phyloP scores from a whole-genome alignment of 2,797 vertebrate genomes.

The Pantherophis vulpinus region DNA sequence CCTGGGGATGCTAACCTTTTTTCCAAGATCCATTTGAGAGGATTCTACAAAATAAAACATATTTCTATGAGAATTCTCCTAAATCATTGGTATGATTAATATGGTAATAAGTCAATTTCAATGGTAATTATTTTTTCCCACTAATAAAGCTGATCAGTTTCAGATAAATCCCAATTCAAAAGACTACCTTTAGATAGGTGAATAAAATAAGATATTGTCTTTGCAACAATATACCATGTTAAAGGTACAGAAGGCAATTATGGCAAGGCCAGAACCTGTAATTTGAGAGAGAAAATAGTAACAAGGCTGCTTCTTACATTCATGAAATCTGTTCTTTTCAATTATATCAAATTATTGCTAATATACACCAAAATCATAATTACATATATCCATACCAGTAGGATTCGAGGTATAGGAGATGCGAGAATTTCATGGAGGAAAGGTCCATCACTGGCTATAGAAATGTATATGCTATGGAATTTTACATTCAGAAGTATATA shows the following conservation, averaged over 20 bases:
- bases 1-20: conserved; percentile 87
- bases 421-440: background rate
- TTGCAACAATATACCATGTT: background rate
- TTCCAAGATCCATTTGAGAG: conserved; percentile 83
- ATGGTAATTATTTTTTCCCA: background rate
- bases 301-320: background rate
- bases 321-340: background rate
- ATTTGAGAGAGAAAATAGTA: background rate
- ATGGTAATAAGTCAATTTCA: background rate
- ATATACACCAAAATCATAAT: background rate
- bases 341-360: background rate
- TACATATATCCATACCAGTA: background rate
- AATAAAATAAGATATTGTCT: background rate
- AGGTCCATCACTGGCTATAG: background rate
- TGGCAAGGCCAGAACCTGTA: background rate
- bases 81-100: background rate
- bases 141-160: background rate
- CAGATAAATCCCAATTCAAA: background rate
- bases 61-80: background rate
- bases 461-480: background rate
- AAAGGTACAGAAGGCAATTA: background rate
- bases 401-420: background rate
- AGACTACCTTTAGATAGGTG: background rate
- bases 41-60: conserved; percentile 71
- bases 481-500: background rate